phyloP scores from a whole-genome alignment of 2,888 invertebrate genomes.

The Masnerella sp. region DNA sequence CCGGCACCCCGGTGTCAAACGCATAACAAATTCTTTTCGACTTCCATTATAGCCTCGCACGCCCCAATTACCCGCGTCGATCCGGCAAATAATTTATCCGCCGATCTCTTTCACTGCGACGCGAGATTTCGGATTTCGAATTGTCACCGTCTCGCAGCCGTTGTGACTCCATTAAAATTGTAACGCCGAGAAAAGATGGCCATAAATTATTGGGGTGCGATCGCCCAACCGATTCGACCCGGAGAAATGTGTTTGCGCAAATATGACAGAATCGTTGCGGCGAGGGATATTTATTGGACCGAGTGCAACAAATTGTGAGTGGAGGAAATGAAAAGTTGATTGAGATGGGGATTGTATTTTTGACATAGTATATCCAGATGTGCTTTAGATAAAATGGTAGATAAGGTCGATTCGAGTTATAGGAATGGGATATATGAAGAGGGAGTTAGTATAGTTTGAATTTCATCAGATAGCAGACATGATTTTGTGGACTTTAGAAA shows the following conservation, averaged over 20 bases:
- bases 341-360: no score
- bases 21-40: conserved; percentile 68
- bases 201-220: conserved; percentile 19
- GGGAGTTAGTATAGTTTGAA: no score
- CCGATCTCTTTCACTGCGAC: conserved; percentile 42
- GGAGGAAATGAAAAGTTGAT: background rate
- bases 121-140: conserved; percentile 28
- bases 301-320: background rate
- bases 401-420: no score
- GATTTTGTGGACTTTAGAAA: no score
- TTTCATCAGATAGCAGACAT: no score
- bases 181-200: conserved; percentile 13
- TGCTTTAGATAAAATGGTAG: no score
- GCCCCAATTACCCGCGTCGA: conserved; percentile 69
- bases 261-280: conserved; percentile 31
- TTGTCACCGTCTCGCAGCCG: conserved; percentile 31
- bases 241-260: conserved; percentile 35
- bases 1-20: conserved; percentile 45
- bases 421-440: no score
- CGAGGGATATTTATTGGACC: conserved; percentile 23
- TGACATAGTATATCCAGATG: no score
- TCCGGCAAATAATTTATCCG: conserved; percentile 69
- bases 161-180: conserved; percentile 43
- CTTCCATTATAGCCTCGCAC: conserved; percentile 67
- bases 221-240: conserved; percentile 16